Base-by-base conservation (phyloP, 2,888 invertebrate species). In the Elegia similella region DNA sequence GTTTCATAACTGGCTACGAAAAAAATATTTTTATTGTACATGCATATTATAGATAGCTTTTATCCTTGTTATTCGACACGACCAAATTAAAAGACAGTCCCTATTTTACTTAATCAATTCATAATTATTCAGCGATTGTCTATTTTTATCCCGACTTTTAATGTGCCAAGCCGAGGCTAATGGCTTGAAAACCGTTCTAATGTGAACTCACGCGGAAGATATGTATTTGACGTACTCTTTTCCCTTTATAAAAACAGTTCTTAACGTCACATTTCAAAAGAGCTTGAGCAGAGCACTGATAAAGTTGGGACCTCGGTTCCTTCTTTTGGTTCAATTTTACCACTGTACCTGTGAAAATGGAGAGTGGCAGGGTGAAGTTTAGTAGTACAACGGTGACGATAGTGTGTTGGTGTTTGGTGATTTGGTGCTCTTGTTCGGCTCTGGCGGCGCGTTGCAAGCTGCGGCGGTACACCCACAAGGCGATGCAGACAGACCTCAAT, bases 401-500 rank as follows among this genome's bases (percentile, higher is more conserved):
- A 32, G 55, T 78, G 56, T 60, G 82, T 44, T 73, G 76, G 55
- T 77, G 76, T 57, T 76, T 75, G 61, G 63, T 69, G 38, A 60
- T 78, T 46, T 54, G 75, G n/a, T 75, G 74, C 43, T 65, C 69
- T 0, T 74, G 67, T 3, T 75, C 74, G 2, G 66, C 78, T 1
- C 58, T 71, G 2, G 75, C 70, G 17, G 72, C 77, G 0, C 79
- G 82, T 16, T 91, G 90, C 66, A 84, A 78, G 61, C 73, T 81
- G 7, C 84, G 84, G 58, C 73, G 76, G 6, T 83, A 88, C 61
- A 69, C 75, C 0, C 88, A 89, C 63, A 85, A 84, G 59, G 90
- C 89, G 1, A 74, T 86, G 73, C 91, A 91, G 65, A 87, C 83
- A 0, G 91, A 91, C 62, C 92, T 93, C 47, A 92, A 92, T 55